Percentiles rank a stretch among this genome's conserved stretches.
These are phyloP conservation scores for Pseudorhombus dupliciocellatus DNA, from an alignment of 2,113 vertebrate genomes.

Conservation along the genomic window DNA sequence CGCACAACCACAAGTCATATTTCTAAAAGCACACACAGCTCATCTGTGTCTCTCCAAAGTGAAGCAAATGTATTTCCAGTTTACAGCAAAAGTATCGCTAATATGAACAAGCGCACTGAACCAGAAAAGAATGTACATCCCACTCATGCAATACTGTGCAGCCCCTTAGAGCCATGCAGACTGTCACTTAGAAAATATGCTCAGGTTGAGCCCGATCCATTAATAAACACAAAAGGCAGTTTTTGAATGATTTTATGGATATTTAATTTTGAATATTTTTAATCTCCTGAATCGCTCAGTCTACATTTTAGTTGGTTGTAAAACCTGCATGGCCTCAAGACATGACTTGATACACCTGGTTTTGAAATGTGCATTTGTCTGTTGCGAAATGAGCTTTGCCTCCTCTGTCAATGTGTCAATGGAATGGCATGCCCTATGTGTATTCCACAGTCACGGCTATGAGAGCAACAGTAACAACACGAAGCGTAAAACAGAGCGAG, in stretches of 20 bases:
- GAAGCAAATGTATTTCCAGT: not conserved
- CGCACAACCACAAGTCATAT: not conserved
- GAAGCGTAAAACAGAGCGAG: not conserved
- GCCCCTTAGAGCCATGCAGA: not conserved
- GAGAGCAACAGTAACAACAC: not conserved
- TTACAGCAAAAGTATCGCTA: not conserved
- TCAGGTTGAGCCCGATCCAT: slow-evolving; percentile 34
- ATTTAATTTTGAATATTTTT: slow-evolving; percentile 15
- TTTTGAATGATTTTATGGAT: too few relatives aligned
- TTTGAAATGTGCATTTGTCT: slow-evolving; percentile 29
- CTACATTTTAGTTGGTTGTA: slow-evolving; percentile 28
- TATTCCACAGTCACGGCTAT: slow-evolving; percentile 7
- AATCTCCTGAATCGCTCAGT: slow-evolving; percentile 26
- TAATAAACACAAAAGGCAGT: slow-evolving; percentile 23
- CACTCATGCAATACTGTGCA: not conserved
- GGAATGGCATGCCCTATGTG: slow-evolving; percentile 47
- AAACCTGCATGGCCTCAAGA: slow-evolving; percentile 39
- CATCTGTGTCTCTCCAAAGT: not conserved
- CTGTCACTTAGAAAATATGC: not conserved
- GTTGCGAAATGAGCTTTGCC: slow-evolving; percentile 39
- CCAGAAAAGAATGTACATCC: not conserved
- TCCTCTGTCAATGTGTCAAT: slow-evolving; percentile 38
- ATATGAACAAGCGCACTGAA: not conserved
- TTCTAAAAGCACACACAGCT: slow-evolving; percentile 1
- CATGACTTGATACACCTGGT: slow-evolving; percentile 39